Base-by-base conservation (phyloP, 2,888 invertebrate genomes). In the Cecidostiba fungosa region DNA sequence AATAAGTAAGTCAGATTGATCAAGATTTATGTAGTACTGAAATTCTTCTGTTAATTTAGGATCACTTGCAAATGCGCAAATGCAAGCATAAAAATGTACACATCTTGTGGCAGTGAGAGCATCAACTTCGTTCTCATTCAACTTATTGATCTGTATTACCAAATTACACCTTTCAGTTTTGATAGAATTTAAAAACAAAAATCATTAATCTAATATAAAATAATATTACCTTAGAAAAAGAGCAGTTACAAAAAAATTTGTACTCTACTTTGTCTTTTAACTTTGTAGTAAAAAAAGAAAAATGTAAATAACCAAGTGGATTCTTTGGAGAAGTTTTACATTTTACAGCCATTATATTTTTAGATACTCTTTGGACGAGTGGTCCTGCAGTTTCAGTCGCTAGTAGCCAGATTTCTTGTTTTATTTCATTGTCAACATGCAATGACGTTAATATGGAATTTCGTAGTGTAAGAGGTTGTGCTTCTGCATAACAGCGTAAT, bases 251-350 rank as follows among this genome's bases (percentile, higher is more conserved):
- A 83, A 94, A 94, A 90, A 94, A 95, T 90, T 94, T 94, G 91
- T 94, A 94, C 88, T 95, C 95, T 81, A 93, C 91, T 89, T 92
- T 92, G 83, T 94, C 94, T 88, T 93, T 94, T 43, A 92, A 90
- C 90, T 94, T 94, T n/a, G 93, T 93, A 72, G 93, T 93, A 90
- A 94, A 94, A 90, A 96, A 95, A 88, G 95, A 95, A 90, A 96
- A 95, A 92, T 97, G 96, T 54, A 96, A 93, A 91, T 96, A 96
- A 14, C 96, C 96, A 32, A 96, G 94, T 0, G 96, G 96, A 91
- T 96, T 95, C 88, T 95, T 95, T 0, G 95, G 94, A 79, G 95
- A 95, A 12, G 95, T 94, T 92, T 95, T 95, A 91, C 96, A 96
- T 90, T 95, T 96, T 1, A 96, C 96, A 76, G 95, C 96, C 95